phyloP scores from a whole-genome alignment of 2,797 vertebrate species.

The Tragelaphus eurycerus region DNA sequence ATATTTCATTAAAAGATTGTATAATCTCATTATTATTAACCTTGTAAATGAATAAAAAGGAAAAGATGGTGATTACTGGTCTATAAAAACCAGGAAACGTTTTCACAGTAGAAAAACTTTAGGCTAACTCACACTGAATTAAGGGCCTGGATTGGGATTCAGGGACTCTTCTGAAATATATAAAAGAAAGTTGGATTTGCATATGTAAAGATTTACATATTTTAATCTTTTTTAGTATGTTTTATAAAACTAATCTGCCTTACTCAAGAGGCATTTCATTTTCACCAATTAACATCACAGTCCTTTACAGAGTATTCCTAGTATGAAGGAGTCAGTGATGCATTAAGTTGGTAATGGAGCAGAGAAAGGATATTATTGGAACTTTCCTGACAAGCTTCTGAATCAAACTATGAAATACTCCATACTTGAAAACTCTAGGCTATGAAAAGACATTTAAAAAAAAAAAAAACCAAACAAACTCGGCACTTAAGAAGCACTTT shows the following conservation, averaged over 20 bases:
- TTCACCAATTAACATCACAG: conserved; percentile 56
- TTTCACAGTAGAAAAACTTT: neutral
- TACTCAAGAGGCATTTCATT: conserved; percentile 49
- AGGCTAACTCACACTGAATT: neutral
- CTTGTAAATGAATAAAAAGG: neutral
- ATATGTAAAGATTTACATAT: conserved; percentile 60
- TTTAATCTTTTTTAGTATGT: conserved; percentile 53
- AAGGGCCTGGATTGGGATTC: neutral
- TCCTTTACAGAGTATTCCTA: neutral
- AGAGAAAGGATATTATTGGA: neutral
- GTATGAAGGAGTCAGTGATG: neutral
- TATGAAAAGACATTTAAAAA: conserved; percentile 18
- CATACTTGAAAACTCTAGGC: neutral
- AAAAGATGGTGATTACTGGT: neutral
- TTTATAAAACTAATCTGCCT: conserved; percentile 38
- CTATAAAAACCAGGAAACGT: neutral
- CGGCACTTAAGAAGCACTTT: conserved; percentile 13
- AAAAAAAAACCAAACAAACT: neutral
- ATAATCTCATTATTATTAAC: neutral
- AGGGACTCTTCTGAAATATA: neutral
- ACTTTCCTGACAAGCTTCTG: neutral
- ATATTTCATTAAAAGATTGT: neutral
- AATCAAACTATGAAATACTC: neutral
- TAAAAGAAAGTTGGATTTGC: conserved; percentile 47
- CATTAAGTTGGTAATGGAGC: conserved; percentile 3